phyloP scores from a whole-genome alignment of 2,888 invertebrate species.

The Drosophila planitibia region DNA sequence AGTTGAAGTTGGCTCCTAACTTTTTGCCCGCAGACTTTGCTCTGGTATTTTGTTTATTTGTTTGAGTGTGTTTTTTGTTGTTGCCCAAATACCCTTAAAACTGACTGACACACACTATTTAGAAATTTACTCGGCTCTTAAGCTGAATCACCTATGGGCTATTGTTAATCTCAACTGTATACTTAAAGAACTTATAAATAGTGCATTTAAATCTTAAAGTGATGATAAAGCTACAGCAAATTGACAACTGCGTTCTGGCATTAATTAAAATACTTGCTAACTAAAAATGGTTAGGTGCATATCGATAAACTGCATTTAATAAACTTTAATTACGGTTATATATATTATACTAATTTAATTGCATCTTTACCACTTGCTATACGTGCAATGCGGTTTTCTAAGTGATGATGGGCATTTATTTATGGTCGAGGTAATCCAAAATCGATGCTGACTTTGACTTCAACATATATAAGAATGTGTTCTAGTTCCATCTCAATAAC shows the following conservation, averaged over 20 bases:
- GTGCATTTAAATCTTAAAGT: background rate
- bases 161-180: conserved; percentile 39
- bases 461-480: background rate
- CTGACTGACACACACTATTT: background rate
- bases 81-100: background rate
- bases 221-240: conserved; percentile 7
- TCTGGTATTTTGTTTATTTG: conserved; percentile 55
- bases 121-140: conserved; percentile 9
- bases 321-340: background rate
- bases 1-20: conserved; percentile 37
- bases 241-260: background rate
- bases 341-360: background rate
- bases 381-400: background rate
- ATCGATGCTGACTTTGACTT: background rate
- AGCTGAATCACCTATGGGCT: conserved; percentile 16
- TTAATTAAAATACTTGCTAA: background rate
- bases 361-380: background rate
- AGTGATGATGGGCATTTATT: background rate
- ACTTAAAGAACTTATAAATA: conserved; percentile 3
- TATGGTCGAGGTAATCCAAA: background rate
- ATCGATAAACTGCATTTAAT: background rate
- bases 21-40: conserved; percentile 65
- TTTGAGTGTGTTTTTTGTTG: conserved; percentile 27
- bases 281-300: background rate
- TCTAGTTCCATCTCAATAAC: background rate